Percentiles rank a stretch among this genome's conserved stretches.
Evolutionary conservation across 2,888 invertebrate species (phyloP).

Genomic region (Anodontia alba): DNA sequence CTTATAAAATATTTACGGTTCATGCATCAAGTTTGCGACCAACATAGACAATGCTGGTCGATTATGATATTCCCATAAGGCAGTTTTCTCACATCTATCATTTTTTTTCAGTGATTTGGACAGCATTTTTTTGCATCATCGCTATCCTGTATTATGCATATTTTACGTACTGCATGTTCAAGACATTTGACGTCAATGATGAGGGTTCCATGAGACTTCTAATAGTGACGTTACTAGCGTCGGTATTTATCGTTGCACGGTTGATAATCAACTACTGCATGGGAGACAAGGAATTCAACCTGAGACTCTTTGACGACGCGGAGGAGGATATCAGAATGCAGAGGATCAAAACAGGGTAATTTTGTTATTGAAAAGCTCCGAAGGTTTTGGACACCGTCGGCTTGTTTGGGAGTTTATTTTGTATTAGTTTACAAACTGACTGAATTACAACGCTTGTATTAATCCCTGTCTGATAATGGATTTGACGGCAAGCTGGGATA

Average conservation of each 20-base stretch:
- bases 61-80: too few relatives aligned
- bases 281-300: background rate
- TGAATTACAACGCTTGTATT: too few relatives aligned
- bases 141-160: conserved; percentile 71
- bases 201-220: conserved; percentile 78
- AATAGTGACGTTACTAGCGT: conserved; percentile 69
- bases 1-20: too few relatives aligned
- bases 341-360: background rate
- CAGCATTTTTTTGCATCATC: conserved; percentile 25
- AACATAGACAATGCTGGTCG: too few relatives aligned
- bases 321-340: background rate
- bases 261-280: background rate
- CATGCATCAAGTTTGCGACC: too few relatives aligned
- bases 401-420: too few relatives aligned
- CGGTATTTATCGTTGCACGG: conserved; percentile 30
- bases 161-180: conserved; percentile 76
- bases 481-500: too few relatives aligned
- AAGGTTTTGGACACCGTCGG: too few relatives aligned
- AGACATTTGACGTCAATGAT: conserved; percentile 65
- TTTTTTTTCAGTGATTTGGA: conserved; percentile 28
- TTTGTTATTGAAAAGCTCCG: too few relatives aligned
- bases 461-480: too few relatives aligned
- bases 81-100: too few relatives aligned
- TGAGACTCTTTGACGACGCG: background rate
- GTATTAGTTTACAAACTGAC: too few relatives aligned